phyloP scores from a whole-genome alignment of 2,113 vertebrate genomes.

The Catharus fuscescens region DNA sequence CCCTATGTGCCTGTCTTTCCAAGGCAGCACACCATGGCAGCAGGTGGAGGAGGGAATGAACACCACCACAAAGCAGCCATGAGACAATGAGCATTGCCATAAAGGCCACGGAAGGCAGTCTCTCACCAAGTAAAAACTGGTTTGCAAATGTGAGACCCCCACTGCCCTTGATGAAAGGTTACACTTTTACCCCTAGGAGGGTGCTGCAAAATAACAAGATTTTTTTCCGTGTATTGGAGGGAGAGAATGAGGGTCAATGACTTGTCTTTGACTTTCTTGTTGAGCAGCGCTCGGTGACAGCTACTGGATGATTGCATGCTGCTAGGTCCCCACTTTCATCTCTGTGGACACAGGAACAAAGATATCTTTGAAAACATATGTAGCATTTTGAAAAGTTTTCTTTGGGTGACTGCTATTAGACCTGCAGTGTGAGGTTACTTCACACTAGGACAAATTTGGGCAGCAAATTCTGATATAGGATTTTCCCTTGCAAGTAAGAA shows the following conservation, averaged over 20 bases:
- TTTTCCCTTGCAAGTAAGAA: too few species aligned
- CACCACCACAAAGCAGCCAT: neutral
- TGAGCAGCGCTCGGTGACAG: neutral
- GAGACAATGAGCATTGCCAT: rapidly evolving
- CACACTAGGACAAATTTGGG: too few species aligned
- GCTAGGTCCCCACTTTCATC: neutral
- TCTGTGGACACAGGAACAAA: too few species aligned
- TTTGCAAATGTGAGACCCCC: neutral
- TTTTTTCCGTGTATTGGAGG: neutral
- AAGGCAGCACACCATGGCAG: neutral
- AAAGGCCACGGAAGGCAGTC: neutral
- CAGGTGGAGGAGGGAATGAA: neutral
- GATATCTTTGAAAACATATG: too few species aligned
- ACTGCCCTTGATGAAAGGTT: neutral
- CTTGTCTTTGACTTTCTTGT: neutral
- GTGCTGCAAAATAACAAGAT: rapidly evolving
- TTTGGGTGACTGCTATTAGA: too few species aligned
- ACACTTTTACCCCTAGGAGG: neutral
- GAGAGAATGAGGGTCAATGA: neutral
- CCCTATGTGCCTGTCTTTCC: neutral
- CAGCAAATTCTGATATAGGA: too few species aligned
- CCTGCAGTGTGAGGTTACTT: too few species aligned
- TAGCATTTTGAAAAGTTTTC: too few species aligned
- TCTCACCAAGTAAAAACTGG: neutral
- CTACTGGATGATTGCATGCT: neutral